Conservation (phyloP, 2,797 vertebrate species). For the Cyclura pinguis region DNA sequence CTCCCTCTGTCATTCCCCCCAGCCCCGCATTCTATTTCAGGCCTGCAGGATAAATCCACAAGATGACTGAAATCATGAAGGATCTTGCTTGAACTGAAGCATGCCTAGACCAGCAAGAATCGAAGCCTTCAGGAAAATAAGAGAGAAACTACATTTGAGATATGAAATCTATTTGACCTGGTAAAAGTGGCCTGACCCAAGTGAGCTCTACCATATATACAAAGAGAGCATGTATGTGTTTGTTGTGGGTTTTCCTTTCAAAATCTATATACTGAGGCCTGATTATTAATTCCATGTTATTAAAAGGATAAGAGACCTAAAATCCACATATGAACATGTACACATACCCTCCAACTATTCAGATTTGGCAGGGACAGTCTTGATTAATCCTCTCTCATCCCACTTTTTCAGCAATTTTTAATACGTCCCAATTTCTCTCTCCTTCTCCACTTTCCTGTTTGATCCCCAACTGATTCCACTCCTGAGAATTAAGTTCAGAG, state of each 20-base stretch:
- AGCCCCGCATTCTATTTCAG: background rate
- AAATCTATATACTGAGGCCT: background rate
- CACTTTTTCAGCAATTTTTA: too few relatives aligned
- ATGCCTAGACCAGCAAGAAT: conserved; percentile 12
- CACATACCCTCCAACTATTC: too few relatives aligned
- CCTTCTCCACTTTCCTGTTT: too few relatives aligned
- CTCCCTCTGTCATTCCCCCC: too few relatives aligned
- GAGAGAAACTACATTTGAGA: background rate
- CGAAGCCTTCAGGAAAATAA: conserved; percentile 15
- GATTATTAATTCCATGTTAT: background rate
- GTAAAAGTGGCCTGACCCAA: background rate
- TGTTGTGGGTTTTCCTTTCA: background rate
- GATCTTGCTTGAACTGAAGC: background rate
- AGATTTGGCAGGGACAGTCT: too few relatives aligned
- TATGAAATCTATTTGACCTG: conserved; percentile 2
- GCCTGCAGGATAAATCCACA: conserved; percentile 21
- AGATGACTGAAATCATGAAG: conserved; percentile 7
- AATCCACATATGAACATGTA: background rate
- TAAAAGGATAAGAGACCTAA: background rate
- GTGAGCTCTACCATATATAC: background rate
- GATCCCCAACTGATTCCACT: too few relatives aligned
- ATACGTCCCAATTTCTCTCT: too few relatives aligned
- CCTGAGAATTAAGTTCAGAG: too few relatives aligned
- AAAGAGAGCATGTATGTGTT: background rate
- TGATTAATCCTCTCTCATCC: too few relatives aligned